phyloP scores from a whole-genome alignment of 2,888 invertebrate genomes.

The Chloroclystis v-ata region DNA sequence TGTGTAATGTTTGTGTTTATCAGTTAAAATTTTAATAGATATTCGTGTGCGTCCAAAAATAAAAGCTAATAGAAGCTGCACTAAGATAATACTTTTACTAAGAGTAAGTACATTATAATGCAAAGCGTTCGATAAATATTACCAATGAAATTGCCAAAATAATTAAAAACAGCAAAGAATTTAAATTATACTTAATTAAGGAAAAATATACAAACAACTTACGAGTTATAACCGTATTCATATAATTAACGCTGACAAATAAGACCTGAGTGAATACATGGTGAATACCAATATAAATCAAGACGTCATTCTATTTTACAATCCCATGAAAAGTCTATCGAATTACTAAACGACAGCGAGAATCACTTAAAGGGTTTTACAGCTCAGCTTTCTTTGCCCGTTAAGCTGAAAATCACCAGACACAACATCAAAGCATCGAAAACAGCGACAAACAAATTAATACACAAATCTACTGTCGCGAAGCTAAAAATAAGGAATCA shows the following conservation, averaged over 20 bases:
- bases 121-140: too few relatives aligned
- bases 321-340: conserved; percentile 10
- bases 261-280: background rate
- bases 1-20: too few relatives aligned
- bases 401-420: conserved; percentile 69
- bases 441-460: conserved; percentile 69
- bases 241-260: background rate
- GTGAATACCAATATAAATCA: background rate
- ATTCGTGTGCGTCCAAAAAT: too few relatives aligned
- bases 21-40: too few relatives aligned
- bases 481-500: conserved; percentile 76
- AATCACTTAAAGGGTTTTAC: conserved; percentile 43
- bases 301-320: conserved; percentile 3
- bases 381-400: conserved; percentile 48
- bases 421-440: conserved; percentile 73
- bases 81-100: too few relatives aligned
- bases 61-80: too few relatives aligned
- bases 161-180: too few relatives aligned
- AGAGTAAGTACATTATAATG: too few relatives aligned
- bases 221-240: background rate
- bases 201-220: background rate
- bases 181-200: too few relatives aligned
- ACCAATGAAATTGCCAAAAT: too few relatives aligned
- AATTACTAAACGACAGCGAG: conserved; percentile 24
- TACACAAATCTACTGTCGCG: conserved; percentile 66